Evolutionary conservation across 2,888 invertebrate species (phyloP), one percentile per base, ranked within the genome.

Genomic region (Tachina grossa): DNA sequence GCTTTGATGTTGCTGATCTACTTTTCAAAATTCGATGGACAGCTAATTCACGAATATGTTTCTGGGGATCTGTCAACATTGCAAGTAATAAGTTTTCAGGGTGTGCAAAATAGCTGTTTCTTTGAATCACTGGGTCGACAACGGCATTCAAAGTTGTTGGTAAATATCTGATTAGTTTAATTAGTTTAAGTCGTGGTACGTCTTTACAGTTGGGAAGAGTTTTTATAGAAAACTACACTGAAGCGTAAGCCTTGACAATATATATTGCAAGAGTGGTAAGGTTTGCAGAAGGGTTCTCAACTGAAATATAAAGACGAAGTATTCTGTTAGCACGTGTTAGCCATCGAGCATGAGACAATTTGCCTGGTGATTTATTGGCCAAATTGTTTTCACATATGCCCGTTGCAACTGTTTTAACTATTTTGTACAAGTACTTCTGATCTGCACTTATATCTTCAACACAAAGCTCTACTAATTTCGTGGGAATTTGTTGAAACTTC

Each of bases 301-400:
- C 22, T 65, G 65, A 65, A 9, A 65, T 19, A 65, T 47, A 65
- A 9, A 66, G 66, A 49, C 49, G 31, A 49, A 22, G 22, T 11
- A 66, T 49, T 49, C 49, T 49, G 66, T 66, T 66, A 66, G 49
- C 13, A 9, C 31, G 49, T 31, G 66, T 66, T 66, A 66, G 49
- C 66, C 66, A 49, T 66, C 66, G 66, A 66, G 65, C 65, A 31
- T 66, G 66, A 49, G 49, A 66, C 49, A 66, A 49, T 66, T 66
- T 66, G 11, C 66, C 22, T 14, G 31, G 49, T 61, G 61, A 61
- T 41, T 61, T 61, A 41, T 41, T 61, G 4, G n/a, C 61, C 61
- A 61, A 61, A 41, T 41, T 41, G n/a, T 41, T 41, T 61, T n/a
- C 0, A 41, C 16, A 16, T 61, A n/a, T 61, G n/a, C 61, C 61